phyloP scores from a whole-genome alignment of 2,113 vertebrate species.

The Lathamus discolor region DNA sequence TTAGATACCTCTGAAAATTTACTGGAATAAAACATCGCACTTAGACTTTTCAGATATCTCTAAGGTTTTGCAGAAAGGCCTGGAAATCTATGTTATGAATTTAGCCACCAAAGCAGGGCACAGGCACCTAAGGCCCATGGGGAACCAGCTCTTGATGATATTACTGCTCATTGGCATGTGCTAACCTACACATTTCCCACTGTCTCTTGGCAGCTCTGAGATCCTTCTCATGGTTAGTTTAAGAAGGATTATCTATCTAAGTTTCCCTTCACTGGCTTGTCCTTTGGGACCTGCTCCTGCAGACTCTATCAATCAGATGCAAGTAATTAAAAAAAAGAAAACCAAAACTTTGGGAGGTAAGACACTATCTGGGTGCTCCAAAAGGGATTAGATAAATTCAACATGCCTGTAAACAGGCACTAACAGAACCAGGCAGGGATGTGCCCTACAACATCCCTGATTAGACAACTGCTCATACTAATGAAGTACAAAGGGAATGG shows the following conservation, averaged over 20 bases:
- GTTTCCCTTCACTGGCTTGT: not conserved
- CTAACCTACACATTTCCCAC: not conserved
- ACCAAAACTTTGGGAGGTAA: not conserved
- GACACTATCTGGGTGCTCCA: not conserved
- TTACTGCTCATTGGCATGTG: not conserved
- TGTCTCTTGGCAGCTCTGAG: not conserved
- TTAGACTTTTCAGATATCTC: not conserved
- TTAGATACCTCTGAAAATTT: not conserved
- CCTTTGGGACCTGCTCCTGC: not conserved
- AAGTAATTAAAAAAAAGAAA: conserved; percentile 16
- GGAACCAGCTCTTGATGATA: not conserved
- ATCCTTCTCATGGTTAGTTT: not conserved
- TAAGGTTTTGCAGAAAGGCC: not conserved
- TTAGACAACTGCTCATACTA: not conserved
- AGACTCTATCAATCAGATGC: not conserved
- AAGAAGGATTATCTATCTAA: not conserved
- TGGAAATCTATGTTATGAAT: accelerated
- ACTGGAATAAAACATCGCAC: not conserved
- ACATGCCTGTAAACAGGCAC: too few relatives aligned
- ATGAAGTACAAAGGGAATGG: not conserved
- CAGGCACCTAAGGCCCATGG: not conserved
- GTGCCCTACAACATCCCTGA: not conserved
- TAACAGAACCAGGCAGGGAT: not conserved
- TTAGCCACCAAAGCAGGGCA: not conserved
- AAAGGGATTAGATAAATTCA: not conserved